Evolutionary conservation across 2,113 vertebrate genomes (phyloP), one percentile per base, ranked within the genome.

Genomic region (Amphiprion percula): DNA sequence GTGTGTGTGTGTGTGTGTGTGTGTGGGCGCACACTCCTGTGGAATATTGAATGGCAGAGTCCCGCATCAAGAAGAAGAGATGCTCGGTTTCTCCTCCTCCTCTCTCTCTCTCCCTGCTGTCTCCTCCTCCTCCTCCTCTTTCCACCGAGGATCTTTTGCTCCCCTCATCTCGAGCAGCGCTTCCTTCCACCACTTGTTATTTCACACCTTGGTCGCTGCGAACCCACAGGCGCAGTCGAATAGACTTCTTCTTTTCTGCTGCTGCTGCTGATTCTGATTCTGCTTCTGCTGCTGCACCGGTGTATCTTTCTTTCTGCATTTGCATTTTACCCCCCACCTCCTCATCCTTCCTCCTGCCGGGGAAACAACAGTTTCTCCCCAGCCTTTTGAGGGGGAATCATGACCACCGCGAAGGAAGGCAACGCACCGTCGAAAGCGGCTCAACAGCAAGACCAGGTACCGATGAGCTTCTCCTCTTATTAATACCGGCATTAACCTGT

Each of bases 381-480:
- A 19, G 81, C 82, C 58, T 58, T 30, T 30, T 30, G 30, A 6
- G 7, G 44, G 89, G 80, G 77, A 80, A 96, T 81, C 94, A 99
- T 99, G 98, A 99, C 98, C 89, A 98, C 97, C 49, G 96, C 96
- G 83, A 99, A 98, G 95, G 97, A 99, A 80, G 89, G 95, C 80
- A 95, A 88, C 75, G 94, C 95, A 72, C 92, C 96, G 81, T 91
- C 93, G 84, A 98, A 98, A 93, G 77, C 96, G 78, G 93, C 87
- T 90, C 97, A 96, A 5, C 97, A 97, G 89, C 97, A 97, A 69
- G 98, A 99, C 3, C 97, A 98, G 98, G 98, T 99, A 97, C 92
- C 65, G 90, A 74, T 23, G 74, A 47, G 72, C 70, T 26, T 15
- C 49, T n/a, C 6, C 28, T 56, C 30, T 75, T 53, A n/a, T 23